Evolutionary conservation across 2,113 vertebrate species (phyloP).

Genomic region (Podarcis cretensis): DNA sequence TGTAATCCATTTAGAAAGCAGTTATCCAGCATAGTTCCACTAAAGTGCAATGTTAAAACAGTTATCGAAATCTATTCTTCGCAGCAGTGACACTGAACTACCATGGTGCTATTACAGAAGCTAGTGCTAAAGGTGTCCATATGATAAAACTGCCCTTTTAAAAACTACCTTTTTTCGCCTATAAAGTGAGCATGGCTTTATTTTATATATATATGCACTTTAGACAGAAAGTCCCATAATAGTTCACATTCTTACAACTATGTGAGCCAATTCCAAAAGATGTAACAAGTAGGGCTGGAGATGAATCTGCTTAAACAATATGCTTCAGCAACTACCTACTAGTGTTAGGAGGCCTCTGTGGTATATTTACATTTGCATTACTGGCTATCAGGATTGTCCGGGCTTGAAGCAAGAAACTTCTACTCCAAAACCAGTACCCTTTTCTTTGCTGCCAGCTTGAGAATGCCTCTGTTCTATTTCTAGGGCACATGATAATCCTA

Average conservation of each 20-base stretch:
- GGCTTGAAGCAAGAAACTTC: background rate
- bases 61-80: background rate
- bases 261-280: background rate
- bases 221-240: slow-evolving; percentile 13
- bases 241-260: background rate
- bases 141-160: background rate
- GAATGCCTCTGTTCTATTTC: background rate
- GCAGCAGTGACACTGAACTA: background rate
- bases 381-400: background rate
- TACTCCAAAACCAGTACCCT: background rate
- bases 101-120: slow-evolving; percentile 2
- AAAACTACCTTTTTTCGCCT: slow-evolving; percentile 8
- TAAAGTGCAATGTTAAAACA: background rate
- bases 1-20: background rate
- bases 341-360: background rate
- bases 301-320: slow-evolving; percentile 14
- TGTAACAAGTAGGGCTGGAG: background rate
- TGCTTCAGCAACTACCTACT: background rate
- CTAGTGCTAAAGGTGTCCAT: slow-evolving; percentile 2
- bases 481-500: too few species aligned
- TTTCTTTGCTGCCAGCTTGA: background rate
- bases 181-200: background rate
- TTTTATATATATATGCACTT: background rate
- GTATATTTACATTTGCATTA: slow-evolving; percentile 11
- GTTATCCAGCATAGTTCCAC: background rate